Evolutionary conservation across 1,140 invertebrate genomes (phyloP), one percentile per base, ranked within the genome.

Genomic region (Leptinotarsa defecta): DNA sequence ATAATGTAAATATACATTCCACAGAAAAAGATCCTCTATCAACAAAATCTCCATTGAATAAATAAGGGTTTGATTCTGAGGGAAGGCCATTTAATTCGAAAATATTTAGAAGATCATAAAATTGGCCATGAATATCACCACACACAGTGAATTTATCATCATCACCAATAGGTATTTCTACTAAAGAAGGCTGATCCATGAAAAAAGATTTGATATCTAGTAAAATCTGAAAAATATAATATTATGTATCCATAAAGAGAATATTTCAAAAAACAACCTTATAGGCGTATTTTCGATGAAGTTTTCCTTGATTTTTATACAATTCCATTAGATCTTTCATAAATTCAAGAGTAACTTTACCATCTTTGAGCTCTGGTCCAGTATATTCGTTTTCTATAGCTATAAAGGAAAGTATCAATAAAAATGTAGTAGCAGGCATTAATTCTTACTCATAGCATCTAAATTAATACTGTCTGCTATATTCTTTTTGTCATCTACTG

Each of bases 51-150:
- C 97, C 97, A 88, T 98, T 99, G 86, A 99, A 99, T 79, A 98
- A 88, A 89, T 99, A 99, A 76, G 98, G 98, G 89, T 99, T 99
- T 62, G 90, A 91, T 85, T 95, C 91, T 13, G 96, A 98, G 15
- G 98, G 98, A 61, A 97, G 86, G 13, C 97, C 98, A 88, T 99
- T 99, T 61, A 99, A 88, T 83, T 97, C 89, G 88, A 99, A 99
- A 80, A 99, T 98, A 87, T 99, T 98, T 88, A 98, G 91, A 65
- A 99, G 87, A 88, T 99, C 98, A 87, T 97, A 99, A 88, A 92
- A 99, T 87, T 99, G 98, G 24, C 98, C 98, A 87, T 99, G 98
- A 81, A 99, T 97, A 87, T 99, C 98, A n/a, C 98, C 98, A 87
- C 98, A 99, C 70, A 99, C 94, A 48, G 98, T 99, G 86, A 99